These are phyloP conservation scores for Pogonophryne albipinna DNA, from an alignment of 2,797 vertebrate genomes.

Conservation along the genomic window DNA sequence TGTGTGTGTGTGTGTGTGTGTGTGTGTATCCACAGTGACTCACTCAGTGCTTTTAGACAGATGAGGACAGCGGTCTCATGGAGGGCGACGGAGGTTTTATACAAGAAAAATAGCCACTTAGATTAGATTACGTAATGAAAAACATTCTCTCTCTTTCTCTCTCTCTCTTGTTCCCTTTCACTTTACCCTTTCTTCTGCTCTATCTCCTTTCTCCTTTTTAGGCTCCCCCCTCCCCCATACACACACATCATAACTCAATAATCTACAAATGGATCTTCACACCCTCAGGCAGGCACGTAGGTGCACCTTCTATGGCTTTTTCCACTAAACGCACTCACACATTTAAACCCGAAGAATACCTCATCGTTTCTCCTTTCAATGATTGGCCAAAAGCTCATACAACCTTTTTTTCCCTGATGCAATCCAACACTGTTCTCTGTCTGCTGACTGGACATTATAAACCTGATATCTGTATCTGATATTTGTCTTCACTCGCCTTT, in stretches of 20 bases:
- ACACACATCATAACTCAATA: constrained; percentile 63
- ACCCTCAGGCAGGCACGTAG: constrained; percentile 45
- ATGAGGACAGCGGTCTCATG: constrained; percentile 78
- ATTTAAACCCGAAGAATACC: constrained; percentile 41
- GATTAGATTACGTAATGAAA: constrained; percentile 80
- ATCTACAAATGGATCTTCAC: constrained; percentile 72
- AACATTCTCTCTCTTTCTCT: constrained; percentile 38
- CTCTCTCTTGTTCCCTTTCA: background rate
- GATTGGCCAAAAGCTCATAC: constrained; percentile 43
- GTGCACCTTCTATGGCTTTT: constrained; percentile 20
- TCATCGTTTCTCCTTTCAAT: constrained; percentile 38
- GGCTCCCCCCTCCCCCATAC: constrained; percentile 13
- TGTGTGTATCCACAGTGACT: constrained; percentile 73
- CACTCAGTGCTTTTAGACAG: constrained; percentile 84
- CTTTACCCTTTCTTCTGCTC: constrained; percentile 13
- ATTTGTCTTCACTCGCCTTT: constrained; percentile 57
- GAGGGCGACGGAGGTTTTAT: constrained; percentile 78
- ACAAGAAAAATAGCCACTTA: constrained; percentile 81
- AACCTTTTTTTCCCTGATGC: constrained; percentile 50
- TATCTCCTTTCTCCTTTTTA: constrained; percentile 19
- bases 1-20: constrained; percentile 52
- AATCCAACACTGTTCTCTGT: constrained; percentile 59
- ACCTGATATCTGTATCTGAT: constrained; percentile 66
- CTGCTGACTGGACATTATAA: constrained; percentile 69
- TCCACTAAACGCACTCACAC: constrained; percentile 15